These are phyloP conservation scores for Phthorimaea operculella DNA, from an alignment of 1,140 invertebrate species.

Conservation along the genomic window DNA sequence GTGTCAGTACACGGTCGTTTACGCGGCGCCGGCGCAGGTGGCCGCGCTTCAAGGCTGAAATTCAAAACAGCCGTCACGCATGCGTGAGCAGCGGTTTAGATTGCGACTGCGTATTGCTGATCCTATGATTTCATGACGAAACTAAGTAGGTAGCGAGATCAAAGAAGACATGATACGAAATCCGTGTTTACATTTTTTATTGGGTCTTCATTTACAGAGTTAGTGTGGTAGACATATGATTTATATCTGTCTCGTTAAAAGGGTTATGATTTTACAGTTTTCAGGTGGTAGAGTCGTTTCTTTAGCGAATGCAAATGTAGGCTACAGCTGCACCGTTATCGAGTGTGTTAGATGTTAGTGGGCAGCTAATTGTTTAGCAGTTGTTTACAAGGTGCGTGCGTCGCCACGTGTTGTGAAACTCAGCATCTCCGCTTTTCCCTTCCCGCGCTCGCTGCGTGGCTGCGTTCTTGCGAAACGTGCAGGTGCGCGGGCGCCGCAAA, in stretches of 20 bases:
- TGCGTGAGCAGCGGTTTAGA: slow-evolving; percentile 54
- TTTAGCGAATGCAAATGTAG: background rate
- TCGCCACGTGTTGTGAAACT: slow-evolving; percentile 54
- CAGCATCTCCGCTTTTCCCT: slow-evolving; percentile 64
- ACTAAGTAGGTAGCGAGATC: background rate
- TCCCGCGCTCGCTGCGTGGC: slow-evolving; percentile 33
- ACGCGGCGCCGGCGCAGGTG: slow-evolving; percentile 66
- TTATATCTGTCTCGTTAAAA: background rate
- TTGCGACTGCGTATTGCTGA: slow-evolving; percentile 45
- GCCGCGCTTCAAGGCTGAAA: slow-evolving; percentile 65
- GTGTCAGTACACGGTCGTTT: slow-evolving; percentile 63
- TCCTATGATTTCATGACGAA: slow-evolving; percentile 21
- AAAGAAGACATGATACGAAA: slow-evolving; percentile 3
- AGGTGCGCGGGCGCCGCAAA: slow-evolving; percentile 61
- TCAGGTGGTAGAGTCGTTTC: no score
- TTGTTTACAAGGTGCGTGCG: slow-evolving; percentile 27
- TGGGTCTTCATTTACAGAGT: background rate
- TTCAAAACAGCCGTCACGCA: slow-evolving; percentile 66
- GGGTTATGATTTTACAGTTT: no score
- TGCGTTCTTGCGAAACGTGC: slow-evolving; percentile 65
- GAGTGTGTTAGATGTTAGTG: background rate
- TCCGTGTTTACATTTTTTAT: background rate
- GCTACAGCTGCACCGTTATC: background rate
- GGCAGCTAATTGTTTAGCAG: slow-evolving; percentile 12
- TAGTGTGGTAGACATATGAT: background rate